Base-by-base conservation (phyloP, 2,113 vertebrate genomes). In the Potamarius usumacintae region DNA sequence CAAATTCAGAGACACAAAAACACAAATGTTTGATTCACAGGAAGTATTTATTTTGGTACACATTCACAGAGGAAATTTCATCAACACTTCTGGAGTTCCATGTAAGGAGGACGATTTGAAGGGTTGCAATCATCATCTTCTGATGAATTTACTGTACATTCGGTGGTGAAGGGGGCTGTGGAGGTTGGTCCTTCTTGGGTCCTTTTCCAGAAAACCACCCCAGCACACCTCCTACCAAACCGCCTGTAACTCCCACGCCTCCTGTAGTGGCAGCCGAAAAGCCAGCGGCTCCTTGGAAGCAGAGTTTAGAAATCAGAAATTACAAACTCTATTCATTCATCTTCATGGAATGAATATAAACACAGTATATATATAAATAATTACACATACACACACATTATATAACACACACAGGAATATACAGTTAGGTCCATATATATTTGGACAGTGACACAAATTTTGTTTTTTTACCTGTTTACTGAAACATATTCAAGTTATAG, bases 261-360 rank as follows among this genome's bases (percentile, higher is more conserved):
- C 48, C 42, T 2, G 80, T 74, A 9, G 63, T 52, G 18, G 62
- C 81, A 65, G 71, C 15, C 3, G 86, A 65, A 5, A 87, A 22
- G 6, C 86, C 86, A 65, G 71, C 81, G 15, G 81, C 86, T n/a
- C 81, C 86, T 87, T 18, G 53, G 11, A 25, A 27, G 27, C 5
- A 71, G 15, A 48, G 71, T 74, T 48, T 30, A 58, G 60, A 83
- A 69, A 67, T 48, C 34, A 83, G 34, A 52, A 17, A 30, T 74
- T 18, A 48, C 30, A 72, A 72, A 72, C 7, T 10, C 20, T 9
- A 48, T 18, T 42, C 14, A 34, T 69, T 69, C 12, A 69, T 57
- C 11, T 10, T 53, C 52, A 53, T 11, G 0, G 52, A 53, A 53
- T 11, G 53, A 55, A 57, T 57, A 42, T 42, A 42, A 30, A 30